A percentile compares a stretch with the other conserved stretches of the same genome.
Evolutionary conservation across 2,113 vertebrate species (phyloP).

Genomic region (Phrynosoma blainvillii): DNA sequence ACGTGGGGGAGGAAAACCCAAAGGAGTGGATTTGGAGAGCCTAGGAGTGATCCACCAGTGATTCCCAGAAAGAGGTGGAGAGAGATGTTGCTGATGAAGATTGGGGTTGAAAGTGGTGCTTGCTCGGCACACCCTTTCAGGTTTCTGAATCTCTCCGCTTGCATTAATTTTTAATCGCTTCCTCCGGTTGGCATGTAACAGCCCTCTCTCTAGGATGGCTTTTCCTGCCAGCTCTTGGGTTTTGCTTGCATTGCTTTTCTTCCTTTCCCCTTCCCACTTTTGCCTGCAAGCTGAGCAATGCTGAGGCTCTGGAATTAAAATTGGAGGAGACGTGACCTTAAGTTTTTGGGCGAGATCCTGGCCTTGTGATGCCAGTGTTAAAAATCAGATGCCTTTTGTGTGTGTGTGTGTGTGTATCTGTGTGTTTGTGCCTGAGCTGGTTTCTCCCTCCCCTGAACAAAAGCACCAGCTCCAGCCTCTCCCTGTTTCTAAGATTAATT

Average conservation of each 20-base stretch:
- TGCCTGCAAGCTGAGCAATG: conserved; percentile 2
- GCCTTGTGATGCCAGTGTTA: not conserved
- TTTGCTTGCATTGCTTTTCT: conserved; percentile 1
- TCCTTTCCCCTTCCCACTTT: not conserved
- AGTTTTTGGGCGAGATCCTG: not conserved
- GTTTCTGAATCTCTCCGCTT: conserved; percentile 84
- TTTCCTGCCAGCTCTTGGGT: not conserved
- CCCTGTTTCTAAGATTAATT: not conserved
- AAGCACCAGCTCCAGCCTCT: not conserved
- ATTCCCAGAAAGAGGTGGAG: conserved; percentile 55
- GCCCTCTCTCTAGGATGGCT: conserved; percentile 26
- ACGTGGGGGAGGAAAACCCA: not conserved
- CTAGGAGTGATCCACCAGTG: conserved; percentile 56
- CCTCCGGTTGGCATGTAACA: conserved; percentile 77
- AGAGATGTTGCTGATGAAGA: conserved; percentile 74
- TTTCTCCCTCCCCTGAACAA: not conserved
- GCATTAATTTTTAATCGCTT: conserved; percentile 89
- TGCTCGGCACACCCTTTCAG: conserved; percentile 84
- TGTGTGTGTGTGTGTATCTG: too few relatives aligned
- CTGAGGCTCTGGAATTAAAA: conserved; percentile 42
- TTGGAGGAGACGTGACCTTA: conserved; percentile 61
- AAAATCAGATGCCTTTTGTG: not conserved
- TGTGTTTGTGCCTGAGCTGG: too few relatives aligned
- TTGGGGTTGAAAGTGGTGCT: conserved; percentile 77
- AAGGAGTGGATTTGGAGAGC: conserved; percentile 22